phyloP scores from a whole-genome alignment of 2,113 vertebrate species.

The Enhydra lutris region DNA sequence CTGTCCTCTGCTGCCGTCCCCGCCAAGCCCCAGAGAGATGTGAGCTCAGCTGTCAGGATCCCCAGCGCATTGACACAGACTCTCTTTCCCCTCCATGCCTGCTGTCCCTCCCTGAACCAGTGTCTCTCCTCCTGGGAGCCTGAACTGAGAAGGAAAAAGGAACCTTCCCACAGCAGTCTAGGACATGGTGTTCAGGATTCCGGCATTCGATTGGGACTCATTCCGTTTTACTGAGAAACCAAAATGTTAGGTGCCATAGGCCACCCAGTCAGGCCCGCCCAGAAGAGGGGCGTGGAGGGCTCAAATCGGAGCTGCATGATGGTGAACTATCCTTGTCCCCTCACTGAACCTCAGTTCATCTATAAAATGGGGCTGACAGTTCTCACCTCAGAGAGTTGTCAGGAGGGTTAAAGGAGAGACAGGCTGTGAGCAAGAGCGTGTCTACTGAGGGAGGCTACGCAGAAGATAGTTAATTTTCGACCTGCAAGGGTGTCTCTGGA shows the following conservation, averaged over 20 bases:
- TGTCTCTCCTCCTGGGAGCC: neutral
- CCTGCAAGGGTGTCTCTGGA: neutral
- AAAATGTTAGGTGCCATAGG: neutral
- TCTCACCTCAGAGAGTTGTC: neutral
- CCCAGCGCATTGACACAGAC: neutral
- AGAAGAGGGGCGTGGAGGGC: neutral
- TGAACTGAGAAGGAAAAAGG: neutral
- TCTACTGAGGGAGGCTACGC: neutral
- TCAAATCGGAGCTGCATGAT: neutral
- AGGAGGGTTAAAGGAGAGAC: neutral
- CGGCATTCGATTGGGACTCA: neutral
- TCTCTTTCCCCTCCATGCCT: neutral
- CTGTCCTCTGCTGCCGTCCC: neutral
- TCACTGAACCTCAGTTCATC: neutral
- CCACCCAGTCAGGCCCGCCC: accelerated
- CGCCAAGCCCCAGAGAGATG: neutral
- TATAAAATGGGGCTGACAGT: neutral
- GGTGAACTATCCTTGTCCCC: neutral
- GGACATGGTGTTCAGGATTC: neutral
- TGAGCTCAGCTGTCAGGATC: neutral
- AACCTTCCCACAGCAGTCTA: neutral
- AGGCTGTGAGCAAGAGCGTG: neutral
- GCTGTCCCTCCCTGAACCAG: neutral
- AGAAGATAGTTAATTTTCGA: neutral
- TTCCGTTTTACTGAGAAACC: neutral